Evolutionary conservation across 2,113 vertebrate genomes (phyloP), one percentile per base, ranked within the genome.

Genomic region (Antechinus flavipes): DNA sequence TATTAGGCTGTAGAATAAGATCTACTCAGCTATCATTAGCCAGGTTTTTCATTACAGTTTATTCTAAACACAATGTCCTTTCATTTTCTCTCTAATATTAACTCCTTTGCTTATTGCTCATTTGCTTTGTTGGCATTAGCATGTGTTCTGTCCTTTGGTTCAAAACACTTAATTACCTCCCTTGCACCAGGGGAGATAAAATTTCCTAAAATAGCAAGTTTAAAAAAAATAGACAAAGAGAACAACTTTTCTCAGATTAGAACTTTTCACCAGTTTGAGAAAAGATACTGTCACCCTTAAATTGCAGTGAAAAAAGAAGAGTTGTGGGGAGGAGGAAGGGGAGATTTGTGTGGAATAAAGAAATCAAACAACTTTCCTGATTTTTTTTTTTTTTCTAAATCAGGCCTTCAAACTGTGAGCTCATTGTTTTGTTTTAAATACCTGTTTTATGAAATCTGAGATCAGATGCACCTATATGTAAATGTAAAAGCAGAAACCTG

Each of bases 401-500:
- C 68, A 84, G n/a, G n/a, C 7, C n/a, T 84, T 84, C 16, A 23
- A 42, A 42, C n/a, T 84, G n/a, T 84, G 68, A 42, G 68, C n/a
- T 8, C 68, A 84, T 23, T 84, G 68, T 84, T 84, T 84, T 84
- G n/a, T 84, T 76, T 84, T 23, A 84, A 84, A 84, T 84, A 84
- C 68, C 68, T 84, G 68, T 42, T 84, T 42, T 84, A 42, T 84
- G 68, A 84, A 84, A 84, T 84, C 14, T 84, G n/a, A 84, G 68
- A 84, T 84, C 68, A 84, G 35, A 84, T 84, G 68, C 68, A 84
- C 68, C 68, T 84, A 84, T 84, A 84, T 84, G 68, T 84, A 84
- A 84, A 84, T 84, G 68, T 84, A 84, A 84, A 84, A 84, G 68
- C 68, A 84, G 42, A 84, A 84, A 84, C 68, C 68, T 84, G 68